These are phyloP conservation scores for Rhinolophus ferrumequinum DNA, from an alignment of 2,113 vertebrate species.

Conservation along the genomic window DNA sequence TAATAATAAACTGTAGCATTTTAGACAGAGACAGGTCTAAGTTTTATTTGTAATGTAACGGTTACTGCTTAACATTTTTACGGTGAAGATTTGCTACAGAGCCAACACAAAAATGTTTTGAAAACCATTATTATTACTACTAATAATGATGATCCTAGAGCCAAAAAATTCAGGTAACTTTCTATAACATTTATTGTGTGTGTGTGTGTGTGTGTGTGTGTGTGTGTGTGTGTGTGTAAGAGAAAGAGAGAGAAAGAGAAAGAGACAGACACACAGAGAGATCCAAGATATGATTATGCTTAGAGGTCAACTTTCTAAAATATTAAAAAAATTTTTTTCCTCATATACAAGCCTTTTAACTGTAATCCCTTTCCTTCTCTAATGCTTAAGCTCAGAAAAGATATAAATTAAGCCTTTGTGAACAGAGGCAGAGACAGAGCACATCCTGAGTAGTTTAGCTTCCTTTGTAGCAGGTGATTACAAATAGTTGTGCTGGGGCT, in stretches of 20 bases:
- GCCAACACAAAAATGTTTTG: not conserved
- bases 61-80: conserved; percentile 56
- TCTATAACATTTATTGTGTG: not conserved
- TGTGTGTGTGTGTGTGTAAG: not conserved
- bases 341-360: not conserved
- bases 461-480: conserved; percentile 34
- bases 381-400: not conserved
- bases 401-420: not conserved
- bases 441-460: not conserved
- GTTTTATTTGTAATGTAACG: conserved; percentile 65
- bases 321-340: not conserved
- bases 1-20: conserved; percentile 63
- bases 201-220: not conserved
- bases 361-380: not conserved
- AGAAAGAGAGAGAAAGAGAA: not conserved
- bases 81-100: conserved; percentile 53
- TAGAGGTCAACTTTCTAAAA: not conserved
- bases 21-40: conserved; percentile 59
- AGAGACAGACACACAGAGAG: not conserved
- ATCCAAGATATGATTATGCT: not conserved
- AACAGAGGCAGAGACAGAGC: not conserved
- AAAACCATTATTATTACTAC: conserved; percentile 52
- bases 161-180: conserved; percentile 20
- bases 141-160: not conserved
- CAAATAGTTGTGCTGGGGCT: not conserved